A percentile compares a stretch with the other conserved stretches of the same genome.
Conservation (phyloP, 2,888 invertebrate genomes). For the Matsumyia berberina region DNA sequence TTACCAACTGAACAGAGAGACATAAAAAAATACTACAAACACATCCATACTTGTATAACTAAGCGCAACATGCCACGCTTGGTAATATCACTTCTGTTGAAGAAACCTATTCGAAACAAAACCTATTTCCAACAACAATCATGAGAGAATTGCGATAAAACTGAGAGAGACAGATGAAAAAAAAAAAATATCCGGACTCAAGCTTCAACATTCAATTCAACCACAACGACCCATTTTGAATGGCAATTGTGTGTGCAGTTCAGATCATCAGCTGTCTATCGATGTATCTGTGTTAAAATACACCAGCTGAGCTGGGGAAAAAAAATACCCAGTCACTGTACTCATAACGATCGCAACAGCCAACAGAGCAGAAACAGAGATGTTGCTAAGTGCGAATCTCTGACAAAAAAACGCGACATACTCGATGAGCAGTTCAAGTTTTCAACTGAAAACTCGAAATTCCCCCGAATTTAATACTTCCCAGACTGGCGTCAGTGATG, state of each 20-base stretch:
- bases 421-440: constrained; percentile 57
- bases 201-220: constrained; percentile 52
- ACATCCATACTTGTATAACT: constrained; percentile 16
- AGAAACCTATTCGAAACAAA: constrained; percentile 48
- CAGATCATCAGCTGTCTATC: constrained; percentile 54
- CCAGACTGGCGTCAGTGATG: constrained; percentile 38
- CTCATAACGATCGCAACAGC: constrained; percentile 42
- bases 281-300: constrained; percentile 39
- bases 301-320: constrained; percentile 21
- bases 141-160: constrained; percentile 59
- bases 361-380: constrained; percentile 36
- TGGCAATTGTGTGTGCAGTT: constrained; percentile 43
- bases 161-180: constrained; percentile 8
- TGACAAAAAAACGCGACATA: constrained; percentile 6
- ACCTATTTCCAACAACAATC: no score
- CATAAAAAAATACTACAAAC: constrained; percentile 26
- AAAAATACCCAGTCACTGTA: constrained; percentile 13
- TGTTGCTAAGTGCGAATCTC: constrained; percentile 68
- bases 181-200: constrained; percentile 56
- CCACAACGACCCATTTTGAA: constrained; percentile 67
- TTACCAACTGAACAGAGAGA: constrained; percentile 60
- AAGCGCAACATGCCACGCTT: constrained; percentile 47
- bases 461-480: constrained; percentile 26
- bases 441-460: constrained; percentile 61
- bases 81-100: constrained; percentile 59